Evolutionary conservation across 2,888 invertebrate genomes (phyloP), one percentile per base, ranked within the genome.

Genomic region (Physocephala rufipes): DNA sequence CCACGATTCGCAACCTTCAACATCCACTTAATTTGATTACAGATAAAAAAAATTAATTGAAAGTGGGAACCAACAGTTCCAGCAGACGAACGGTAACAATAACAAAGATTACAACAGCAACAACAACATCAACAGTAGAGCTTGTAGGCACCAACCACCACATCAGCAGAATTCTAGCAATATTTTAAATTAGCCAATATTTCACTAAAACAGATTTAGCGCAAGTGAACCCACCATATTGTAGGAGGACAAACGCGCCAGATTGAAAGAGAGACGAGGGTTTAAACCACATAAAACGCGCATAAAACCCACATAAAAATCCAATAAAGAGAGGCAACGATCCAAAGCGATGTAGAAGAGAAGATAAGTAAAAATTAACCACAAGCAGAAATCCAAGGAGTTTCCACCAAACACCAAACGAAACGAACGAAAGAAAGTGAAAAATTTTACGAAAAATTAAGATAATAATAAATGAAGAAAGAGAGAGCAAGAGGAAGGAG

Each of bases 1-100:
- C 36, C 36, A 36, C 36, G 9, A 36, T 36, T 9, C 36, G 9
- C 36, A 7, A 65, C 78, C 78, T 80, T 81, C 81, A 82, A 79
- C 80, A 78, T 79, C 80, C 81, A 81, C 81, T 81, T 81, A 81
- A 82, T 82, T 81, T 81, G 82, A 81, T 81, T 82, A 82, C 81
- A 80, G 78, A 79, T 70, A 70, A 16, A 15, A 30, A 49, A 51
- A 15, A 59, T 61, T 19, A 72, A 72, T 71, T 74, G 71, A 70
- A 62, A 68, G 62, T 72, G 70, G 72, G 72, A 70, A 62, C 72
- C 49, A 65, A 47, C 62, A 47, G 28, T 36, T 36, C 36, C 61
- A 43, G 61, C 61, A 36, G 30, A 15, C 2, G 36, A 15, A 28
- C n/a, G n/a, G 28, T 7, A 61, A 15, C 30, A 16, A 30, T 15